Conservation (phyloP, 2,888 invertebrate genomes). For the Scaptomyza polygonia region DNA sequence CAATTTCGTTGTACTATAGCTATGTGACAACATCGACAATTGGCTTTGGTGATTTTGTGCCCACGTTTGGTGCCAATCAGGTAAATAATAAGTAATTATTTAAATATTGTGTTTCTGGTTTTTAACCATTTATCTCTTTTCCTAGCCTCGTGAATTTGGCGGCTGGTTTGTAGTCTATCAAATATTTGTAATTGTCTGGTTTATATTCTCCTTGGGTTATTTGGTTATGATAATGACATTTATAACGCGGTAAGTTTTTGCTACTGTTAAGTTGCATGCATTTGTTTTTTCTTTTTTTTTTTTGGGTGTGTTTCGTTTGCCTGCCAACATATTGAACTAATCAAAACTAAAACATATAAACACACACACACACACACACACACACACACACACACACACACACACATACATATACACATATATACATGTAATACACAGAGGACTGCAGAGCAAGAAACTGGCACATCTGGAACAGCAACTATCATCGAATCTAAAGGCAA, state of each 20-base stretch:
- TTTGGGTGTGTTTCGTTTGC: conserved; percentile 35
- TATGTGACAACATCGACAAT: conserved; percentile 95
- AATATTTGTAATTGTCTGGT: conserved; percentile 93
- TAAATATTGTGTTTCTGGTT: background rate
- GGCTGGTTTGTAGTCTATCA: conserved; percentile 90
- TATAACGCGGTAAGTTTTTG: conserved; percentile 86
- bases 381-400: conserved; percentile 37
- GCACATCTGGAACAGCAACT: conserved; percentile 90
- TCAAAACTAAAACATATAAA: conserved; percentile 12
- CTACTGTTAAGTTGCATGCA: conserved; percentile 28
- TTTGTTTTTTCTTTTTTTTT: conserved; percentile 5
- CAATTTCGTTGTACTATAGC: conserved; percentile 93
- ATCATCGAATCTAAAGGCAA: conserved; percentile 90
- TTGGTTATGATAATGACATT: conserved; percentile 95
- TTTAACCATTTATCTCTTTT: background rate
- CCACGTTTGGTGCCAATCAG: conserved; percentile 85
- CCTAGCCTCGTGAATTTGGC: conserved; percentile 85
- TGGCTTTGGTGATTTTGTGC: conserved; percentile 96
- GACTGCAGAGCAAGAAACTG: conserved; percentile 88
- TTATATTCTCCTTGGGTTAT: conserved; percentile 95
- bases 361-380: conserved; percentile 3
- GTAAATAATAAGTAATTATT: conserved; percentile 48
- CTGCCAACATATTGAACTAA: conserved; percentile 28
- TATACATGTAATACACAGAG: conserved; percentile 72
- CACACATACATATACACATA: conserved; percentile 33